Evolutionary conservation across 2,113 vertebrate species (phyloP).

Genomic region (Oreochromis aureus): DNA sequence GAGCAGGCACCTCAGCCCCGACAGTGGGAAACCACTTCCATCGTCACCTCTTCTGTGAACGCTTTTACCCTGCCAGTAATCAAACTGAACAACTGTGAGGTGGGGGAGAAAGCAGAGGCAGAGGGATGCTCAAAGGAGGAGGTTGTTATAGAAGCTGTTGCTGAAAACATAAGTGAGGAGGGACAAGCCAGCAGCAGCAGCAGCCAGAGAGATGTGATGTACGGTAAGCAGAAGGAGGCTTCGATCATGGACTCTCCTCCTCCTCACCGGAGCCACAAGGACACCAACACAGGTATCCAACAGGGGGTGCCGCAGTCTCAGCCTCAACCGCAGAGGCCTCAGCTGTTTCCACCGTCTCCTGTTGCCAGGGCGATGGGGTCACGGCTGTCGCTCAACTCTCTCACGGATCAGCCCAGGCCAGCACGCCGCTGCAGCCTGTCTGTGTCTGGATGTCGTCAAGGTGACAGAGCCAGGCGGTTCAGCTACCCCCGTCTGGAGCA

Average conservation of each 20-base stretch:
- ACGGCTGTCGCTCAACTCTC: slow-evolving; percentile 65
- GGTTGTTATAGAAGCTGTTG: slow-evolving; percentile 9
- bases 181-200: not conserved
- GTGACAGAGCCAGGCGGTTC: slow-evolving; percentile 71
- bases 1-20: slow-evolving; percentile 56
- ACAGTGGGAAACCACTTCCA: slow-evolving; percentile 80
- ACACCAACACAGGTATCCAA: slow-evolving; percentile 72
- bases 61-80: slow-evolving; percentile 84
- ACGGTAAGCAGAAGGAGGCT: slow-evolving; percentile 21
- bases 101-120: slow-evolving; percentile 56
- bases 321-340: slow-evolving; percentile 58
- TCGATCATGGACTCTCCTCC: not conserved
- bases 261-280: slow-evolving; percentile 27
- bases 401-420: slow-evolving; percentile 68
- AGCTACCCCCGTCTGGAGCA: slow-evolving; percentile 82
- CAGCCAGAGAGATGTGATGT: not conserved
- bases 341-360: slow-evolving; percentile 65
- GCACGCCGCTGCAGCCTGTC: slow-evolving; percentile 65
- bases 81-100: slow-evolving; percentile 78
- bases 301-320: slow-evolving; percentile 52
- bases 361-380: slow-evolving; percentile 61
- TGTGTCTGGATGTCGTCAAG: slow-evolving; percentile 48
- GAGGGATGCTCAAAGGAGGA: slow-evolving; percentile 10
- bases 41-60: slow-evolving; percentile 84
- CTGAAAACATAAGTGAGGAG: slow-evolving; percentile 1